These are phyloP conservation scores for Nycticryphes semicollaris DNA, from an alignment of 2,113 vertebrate genomes.

Conservation along the genomic window DNA sequence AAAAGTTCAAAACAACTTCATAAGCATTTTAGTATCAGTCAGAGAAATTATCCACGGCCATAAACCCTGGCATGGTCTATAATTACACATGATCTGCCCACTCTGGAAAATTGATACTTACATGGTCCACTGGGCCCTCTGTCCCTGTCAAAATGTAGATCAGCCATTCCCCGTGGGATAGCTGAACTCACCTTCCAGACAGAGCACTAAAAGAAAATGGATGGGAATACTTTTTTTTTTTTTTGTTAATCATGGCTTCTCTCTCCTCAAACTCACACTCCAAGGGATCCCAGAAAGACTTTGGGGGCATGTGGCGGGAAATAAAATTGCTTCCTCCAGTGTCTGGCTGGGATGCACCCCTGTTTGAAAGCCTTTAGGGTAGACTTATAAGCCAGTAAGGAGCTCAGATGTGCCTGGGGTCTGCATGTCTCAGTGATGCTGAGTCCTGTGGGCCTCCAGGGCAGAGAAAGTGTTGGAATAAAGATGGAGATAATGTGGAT, in stretches of 20 bases:
- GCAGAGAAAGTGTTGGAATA: background rate
- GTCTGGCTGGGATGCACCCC: background rate
- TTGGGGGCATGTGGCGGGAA: background rate
- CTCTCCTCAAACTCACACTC: background rate
- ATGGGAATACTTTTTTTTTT: background rate
- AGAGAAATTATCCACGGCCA: background rate
- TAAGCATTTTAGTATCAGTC: constrained; percentile 35
- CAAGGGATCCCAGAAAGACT: background rate
- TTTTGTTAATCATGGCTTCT: background rate
- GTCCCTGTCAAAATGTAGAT: constrained; percentile 54
- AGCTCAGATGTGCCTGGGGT: background rate
- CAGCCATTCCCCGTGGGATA: background rate
- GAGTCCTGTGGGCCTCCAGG: background rate
- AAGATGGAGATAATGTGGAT: background rate
- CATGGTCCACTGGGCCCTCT: constrained; percentile 25
- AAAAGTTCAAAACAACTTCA: constrained; percentile 37
- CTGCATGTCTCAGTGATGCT: background rate
- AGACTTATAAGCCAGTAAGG: background rate
- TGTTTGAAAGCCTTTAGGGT: background rate
- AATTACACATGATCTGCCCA: constrained; percentile 41
- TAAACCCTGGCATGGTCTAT: constrained; percentile 43
- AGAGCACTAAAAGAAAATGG: background rate
- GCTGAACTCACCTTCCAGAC: background rate
- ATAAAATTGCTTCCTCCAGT: background rate
- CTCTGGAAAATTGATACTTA: constrained; percentile 56